Conservation (phyloP, 2,797 vertebrate genomes). For the Arvicola amphibius region DNA sequence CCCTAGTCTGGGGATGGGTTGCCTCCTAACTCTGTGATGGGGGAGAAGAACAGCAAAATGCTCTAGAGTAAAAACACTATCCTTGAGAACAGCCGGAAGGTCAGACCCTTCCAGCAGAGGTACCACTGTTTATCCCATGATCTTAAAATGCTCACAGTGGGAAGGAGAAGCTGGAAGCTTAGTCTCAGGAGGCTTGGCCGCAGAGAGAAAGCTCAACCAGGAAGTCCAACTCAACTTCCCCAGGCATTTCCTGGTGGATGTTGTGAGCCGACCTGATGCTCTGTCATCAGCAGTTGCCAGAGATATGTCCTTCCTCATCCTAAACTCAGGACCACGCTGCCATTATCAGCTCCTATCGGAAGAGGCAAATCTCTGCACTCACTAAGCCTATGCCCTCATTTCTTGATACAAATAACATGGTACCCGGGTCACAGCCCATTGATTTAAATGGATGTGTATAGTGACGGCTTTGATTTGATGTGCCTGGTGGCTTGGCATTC, state of each 20-base stretch:
- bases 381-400: not conserved
- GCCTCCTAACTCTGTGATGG: not conserved
- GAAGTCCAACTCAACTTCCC: not conserved
- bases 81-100: not conserved
- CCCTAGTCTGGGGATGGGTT: not conserved
- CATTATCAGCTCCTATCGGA: not conserved
- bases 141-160: not conserved
- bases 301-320: not conserved
- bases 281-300: not conserved
- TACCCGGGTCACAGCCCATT: slow-evolving; percentile 1
- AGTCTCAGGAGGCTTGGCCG: not conserved
- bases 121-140: no score
- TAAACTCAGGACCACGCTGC: not conserved
- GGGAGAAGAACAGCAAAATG: not conserved
- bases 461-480: slow-evolving; percentile 9
- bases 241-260: not conserved
- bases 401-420: not conserved
- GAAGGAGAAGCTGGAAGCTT: not conserved
- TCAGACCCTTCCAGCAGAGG: not conserved
- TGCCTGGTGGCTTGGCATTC: not conserved
- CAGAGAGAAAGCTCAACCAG: not conserved
- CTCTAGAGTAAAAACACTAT: not conserved
- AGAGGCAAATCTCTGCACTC: not conserved
- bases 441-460: slow-evolving; percentile 11
- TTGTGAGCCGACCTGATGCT: not conserved